These are phyloP conservation scores for Xenus cinereus DNA, from an alignment of 2,113 vertebrate species.

Conservation along the genomic window DNA sequence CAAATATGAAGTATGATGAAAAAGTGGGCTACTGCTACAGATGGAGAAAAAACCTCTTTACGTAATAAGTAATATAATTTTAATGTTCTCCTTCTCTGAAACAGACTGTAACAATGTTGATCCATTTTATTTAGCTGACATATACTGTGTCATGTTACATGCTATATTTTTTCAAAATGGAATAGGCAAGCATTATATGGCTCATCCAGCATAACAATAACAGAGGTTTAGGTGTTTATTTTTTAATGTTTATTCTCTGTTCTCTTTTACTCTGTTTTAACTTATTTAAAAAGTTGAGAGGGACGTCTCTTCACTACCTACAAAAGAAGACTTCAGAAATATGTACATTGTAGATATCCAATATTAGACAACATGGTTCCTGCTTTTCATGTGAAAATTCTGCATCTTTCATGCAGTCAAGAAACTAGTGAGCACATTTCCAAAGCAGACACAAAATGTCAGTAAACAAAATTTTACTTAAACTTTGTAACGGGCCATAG, in stretches of 20 bases:
- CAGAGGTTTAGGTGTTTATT: not conserved
- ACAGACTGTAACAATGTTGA: not conserved
- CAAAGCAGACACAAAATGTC: not conserved
- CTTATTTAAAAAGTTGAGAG: not conserved
- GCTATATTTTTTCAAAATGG: not conserved
- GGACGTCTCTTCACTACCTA: not conserved
- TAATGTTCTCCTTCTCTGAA: not conserved
- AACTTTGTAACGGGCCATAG: not conserved
- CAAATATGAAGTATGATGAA: not conserved
- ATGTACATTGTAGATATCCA: not conserved
- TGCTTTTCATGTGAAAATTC: not conserved
- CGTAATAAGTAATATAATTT: not conserved
- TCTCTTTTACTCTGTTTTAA: not conserved
- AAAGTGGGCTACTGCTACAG: not conserved
- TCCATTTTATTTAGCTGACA: not conserved
- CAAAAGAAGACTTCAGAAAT: not conserved
- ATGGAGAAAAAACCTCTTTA: not conserved
- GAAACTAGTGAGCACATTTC: not conserved
- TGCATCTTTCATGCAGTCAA: not conserved
- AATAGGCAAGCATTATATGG: no score
- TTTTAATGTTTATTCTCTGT: not conserved
- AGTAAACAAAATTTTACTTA: not conserved
- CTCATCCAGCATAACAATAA: not conserved
- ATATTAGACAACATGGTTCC: not conserved
- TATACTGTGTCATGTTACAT: not conserved